phyloP scores from a whole-genome alignment of 1,140 invertebrate genomes.

The Zaprionus taronus region DNA sequence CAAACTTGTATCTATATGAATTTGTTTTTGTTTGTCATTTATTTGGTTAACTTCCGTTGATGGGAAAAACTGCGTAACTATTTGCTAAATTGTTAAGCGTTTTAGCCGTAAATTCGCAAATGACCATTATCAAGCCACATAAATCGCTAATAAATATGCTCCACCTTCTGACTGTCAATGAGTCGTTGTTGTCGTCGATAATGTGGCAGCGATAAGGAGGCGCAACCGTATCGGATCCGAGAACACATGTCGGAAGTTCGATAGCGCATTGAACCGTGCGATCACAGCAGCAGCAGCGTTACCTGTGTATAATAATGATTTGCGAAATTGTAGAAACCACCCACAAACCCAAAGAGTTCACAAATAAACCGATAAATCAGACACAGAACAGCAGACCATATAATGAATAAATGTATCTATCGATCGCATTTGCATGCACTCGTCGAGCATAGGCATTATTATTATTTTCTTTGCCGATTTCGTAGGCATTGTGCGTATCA shows the following conservation, averaged over 20 bases:
- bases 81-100: constrained; percentile 62
- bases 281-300: neutral
- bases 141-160: constrained; percentile 70
- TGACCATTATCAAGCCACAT: constrained; percentile 63
- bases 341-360: constrained; percentile 44
- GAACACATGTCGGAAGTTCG: constrained; percentile 63
- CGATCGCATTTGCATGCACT: constrained; percentile 17
- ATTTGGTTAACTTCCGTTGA: constrained; percentile 58
- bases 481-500: constrained; percentile 45
- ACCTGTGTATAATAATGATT: constrained; percentile 15
- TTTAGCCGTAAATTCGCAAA: constrained; percentile 64
- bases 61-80: constrained; percentile 60
- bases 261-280: constrained; percentile 55
- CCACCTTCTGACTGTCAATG: constrained; percentile 59
- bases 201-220: constrained; percentile 15
- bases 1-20: constrained; percentile 20
- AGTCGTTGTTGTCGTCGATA: constrained; percentile 9
- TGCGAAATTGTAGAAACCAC: constrained; percentile 26
- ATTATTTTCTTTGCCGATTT: constrained; percentile 43
- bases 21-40: constrained; percentile 22
- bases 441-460: constrained; percentile 4
- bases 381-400: constrained; percentile 2
- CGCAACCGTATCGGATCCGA: constrained; percentile 21
- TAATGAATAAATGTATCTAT: constrained; percentile 1
- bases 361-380: constrained; percentile 3